Evolutionary conservation across 1,140 invertebrate genomes (phyloP), one percentile per base, ranked within the genome.

Genomic region (Brachionus manjavacas): DNA sequence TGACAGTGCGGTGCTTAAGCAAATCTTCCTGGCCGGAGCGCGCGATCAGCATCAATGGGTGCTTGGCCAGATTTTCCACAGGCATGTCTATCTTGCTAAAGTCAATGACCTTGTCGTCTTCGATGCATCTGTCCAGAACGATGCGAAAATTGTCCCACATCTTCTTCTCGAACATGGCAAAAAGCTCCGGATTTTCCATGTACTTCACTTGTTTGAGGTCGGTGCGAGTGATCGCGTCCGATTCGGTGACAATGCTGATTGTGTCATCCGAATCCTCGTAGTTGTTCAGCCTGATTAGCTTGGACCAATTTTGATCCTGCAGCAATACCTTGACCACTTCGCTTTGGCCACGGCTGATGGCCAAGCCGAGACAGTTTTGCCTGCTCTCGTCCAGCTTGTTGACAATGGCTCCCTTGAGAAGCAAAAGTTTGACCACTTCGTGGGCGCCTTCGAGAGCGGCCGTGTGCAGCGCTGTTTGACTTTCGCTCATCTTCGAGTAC

Each of bases 71-170:
- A 11, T 41, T 43, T 68, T 68, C 20, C 16, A 81, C 79, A 43
- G 79, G 79, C 79, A 68, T 60, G n/a, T 81, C 79, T 41, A 81
- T 81, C 31, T 81, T 81, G 16, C n/a, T 66, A 28, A 81, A 81
- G n/a, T 81, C 79, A 64, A 81, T 81, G 7, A 39, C 23, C n/a
- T 81, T 81, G 23, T 81, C 79, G 28, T 76, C 72, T 66, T 81
- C 64, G 23, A 81, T 12, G 6, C 79, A 81, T 64, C 64, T 41
- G 41, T 81, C 52, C 4, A 81, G 41, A 60, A 81, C 52, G 6
- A 81, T 66, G 20, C 31, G 20, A 64, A 81, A 81, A 39, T 68
- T 81, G 39, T 81, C 79, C 79, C 79, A 81, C 79, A 81, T 60
- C 16, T 81, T 81, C 4, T 81, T 60, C 7, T 81, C 52, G 25